Base-by-base conservation (phyloP, 2,888 invertebrate species). In the Drosophila neonasuta region DNA sequence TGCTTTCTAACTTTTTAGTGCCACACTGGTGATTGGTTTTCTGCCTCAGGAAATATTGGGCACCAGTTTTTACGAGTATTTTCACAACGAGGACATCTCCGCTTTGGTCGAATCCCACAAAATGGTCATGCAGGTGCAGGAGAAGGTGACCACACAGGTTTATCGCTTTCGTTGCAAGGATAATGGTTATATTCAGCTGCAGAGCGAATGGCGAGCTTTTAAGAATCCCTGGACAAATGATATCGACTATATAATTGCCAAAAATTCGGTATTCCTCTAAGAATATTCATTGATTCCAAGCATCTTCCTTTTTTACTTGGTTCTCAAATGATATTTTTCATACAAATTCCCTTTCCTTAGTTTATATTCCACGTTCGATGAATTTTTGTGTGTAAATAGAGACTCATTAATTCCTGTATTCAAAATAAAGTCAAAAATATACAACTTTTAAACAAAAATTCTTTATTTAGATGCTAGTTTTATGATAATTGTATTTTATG, bases 161-260 rank as follows among this genome's bases (percentile, higher is more conserved):
- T 97, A 96, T 90, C 92, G 95, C 74, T 96, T 97, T 92, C 93
- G 96, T 63, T 94, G 94, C 45, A 97, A 97, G 90, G 95, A 95
- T 83, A 95, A 95, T 55, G 92, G 93, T 3, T 95, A 94, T 82
- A 86, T 91, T 34, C 93, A 93, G 56, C 90, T 98, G 13, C 95
- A 95, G 87, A 97, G 97, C 68, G 95, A 95, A 87, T 97, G 97
- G 94, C 96, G 95, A 80, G 94, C 96, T 0, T 97, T 98, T 90
- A 94, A 94, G 84, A 98, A 98, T 91, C 98, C 98, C 0, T 98
- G 97, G 97, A 98, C 97, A 1, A 97, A 97, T 91, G 98, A 98
- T 88, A 94, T 97, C 69, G 98, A 98, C 88, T 97, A 95, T 88
- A 92, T 98, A 72, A 95, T 97, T 75, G 95, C 97, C 0, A 96